phyloP scores from a whole-genome alignment of 2,113 vertebrate species.

The Cyanoliseus patagonus region DNA sequence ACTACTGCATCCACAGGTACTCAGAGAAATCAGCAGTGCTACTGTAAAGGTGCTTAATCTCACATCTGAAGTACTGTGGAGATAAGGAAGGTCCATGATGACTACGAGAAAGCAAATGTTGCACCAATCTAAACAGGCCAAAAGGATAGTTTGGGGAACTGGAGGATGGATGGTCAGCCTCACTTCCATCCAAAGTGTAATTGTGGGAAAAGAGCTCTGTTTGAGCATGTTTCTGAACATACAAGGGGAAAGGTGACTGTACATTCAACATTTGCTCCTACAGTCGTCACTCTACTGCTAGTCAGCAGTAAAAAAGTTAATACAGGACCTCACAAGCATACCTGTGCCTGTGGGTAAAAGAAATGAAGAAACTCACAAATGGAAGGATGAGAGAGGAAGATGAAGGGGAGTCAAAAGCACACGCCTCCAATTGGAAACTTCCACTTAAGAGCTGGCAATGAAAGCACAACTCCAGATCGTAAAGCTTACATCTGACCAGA shows the following conservation, averaged over 20 bases:
- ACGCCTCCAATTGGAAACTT: not conserved
- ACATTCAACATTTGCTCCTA: not conserved
- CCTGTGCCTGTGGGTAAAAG: not conserved
- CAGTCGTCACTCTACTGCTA: not conserved
- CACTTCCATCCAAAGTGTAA: not conserved
- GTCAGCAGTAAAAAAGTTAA: not conserved
- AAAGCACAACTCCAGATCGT: not conserved
- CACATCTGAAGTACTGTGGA: not conserved
- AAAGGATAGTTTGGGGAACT: not conserved
- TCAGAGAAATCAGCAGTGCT: not conserved
- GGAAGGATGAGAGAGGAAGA: not conserved
- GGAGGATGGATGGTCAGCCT: not conserved
- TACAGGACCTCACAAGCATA: not conserved
- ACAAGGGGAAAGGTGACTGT: not conserved
- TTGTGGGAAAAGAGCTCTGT: not conserved
- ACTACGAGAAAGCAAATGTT: not conserved
- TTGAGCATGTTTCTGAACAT: not conserved
- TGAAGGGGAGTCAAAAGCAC: not conserved
- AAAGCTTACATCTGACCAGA: not conserved
- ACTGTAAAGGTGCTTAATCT: not conserved
- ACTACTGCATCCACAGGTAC: not conserved
- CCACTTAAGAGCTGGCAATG: not conserved
- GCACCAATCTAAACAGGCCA: not conserved
- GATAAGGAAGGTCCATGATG: not conserved
- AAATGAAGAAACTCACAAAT: not conserved